Base-by-base conservation (phyloP, 1,140 invertebrate genomes). In the Amphibalanus amphitrite region DNA sequence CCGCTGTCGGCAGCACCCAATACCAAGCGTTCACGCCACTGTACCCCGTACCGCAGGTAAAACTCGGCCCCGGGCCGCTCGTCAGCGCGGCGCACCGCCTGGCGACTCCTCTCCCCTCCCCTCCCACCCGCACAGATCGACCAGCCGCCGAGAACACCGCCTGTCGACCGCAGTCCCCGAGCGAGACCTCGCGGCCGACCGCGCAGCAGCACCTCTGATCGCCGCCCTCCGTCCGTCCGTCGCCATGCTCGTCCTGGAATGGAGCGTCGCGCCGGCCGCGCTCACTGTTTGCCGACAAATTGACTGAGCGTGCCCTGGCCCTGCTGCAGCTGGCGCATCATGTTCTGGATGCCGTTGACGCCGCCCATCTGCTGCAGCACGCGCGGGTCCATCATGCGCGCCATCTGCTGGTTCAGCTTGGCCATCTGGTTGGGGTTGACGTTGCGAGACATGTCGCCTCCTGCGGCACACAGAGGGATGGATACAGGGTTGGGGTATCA, bases 381-480 rank as follows among this genome's bases (percentile, higher is more conserved):
- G 75, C 94, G 84, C 0, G 97, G 97, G 84, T 99, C 97, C 89
- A 99, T 99, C 94, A 99, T 98, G 80, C 95, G 97, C 8, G 97
- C 95, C 94, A 99, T 99, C 82, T 99, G 95, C 82, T 98, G 95
- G 82, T 99, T 99, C 0, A 99, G 83, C 83, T 98, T 97, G 0
- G 92, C 90, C 94, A 99, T 99, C 85, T 99, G 97, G 29, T 88
- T 88, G 73, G 92, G 93, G 82, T 99, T 99, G 0, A 99, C 94
- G 82, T 99, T 99, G 80, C 97, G 98, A 4, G 91, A 89, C 88
- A 98, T 97, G 79, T 99, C 96, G 67, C 95, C 96, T 69, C 94
- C 92, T 85, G 78, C 72, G 69, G 25, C 70, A 28, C 15, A 74
- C 28, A n/a, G 70, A 71, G 26, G 47, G n/a, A 71, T 23, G 47